phyloP scores from a whole-genome alignment of 35 echinoderm and acorn worm species.

The Ophiothrix spiculata region DNA sequence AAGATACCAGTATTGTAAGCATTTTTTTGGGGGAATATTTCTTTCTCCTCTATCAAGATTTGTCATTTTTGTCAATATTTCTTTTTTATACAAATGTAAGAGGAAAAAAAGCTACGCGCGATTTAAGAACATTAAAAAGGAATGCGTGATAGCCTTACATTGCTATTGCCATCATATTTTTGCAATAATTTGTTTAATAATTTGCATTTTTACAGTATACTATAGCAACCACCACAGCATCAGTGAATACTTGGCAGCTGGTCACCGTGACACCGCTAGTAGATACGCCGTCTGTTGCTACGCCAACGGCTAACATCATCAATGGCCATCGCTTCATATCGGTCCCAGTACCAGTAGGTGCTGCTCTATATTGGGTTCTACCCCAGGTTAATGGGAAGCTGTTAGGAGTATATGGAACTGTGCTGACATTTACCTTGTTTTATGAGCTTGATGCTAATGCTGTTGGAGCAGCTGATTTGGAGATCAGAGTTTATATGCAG shows the following conservation, averaged over 20 bases:
- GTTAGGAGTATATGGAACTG: slow-evolving; percentile 41
- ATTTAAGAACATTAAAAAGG: too few relatives aligned
- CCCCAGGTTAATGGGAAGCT: slow-evolving; percentile 55
- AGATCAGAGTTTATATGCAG: slow-evolving; percentile 38
- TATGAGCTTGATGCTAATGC: slow-evolving; percentile 16
- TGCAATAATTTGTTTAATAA: too few relatives aligned
- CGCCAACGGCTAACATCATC: not conserved
- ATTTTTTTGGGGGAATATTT: too few relatives aligned
- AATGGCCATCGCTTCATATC: slow-evolving; percentile 15
- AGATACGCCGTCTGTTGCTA: not conserved
- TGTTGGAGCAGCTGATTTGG: not conserved
- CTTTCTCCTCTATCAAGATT: too few relatives aligned
- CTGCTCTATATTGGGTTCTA: slow-evolving; percentile 23
- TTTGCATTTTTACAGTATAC: slow-evolving; percentile 48
- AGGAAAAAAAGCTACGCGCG: too few relatives aligned
- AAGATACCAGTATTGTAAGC: too few relatives aligned
- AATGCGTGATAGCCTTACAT: too few relatives aligned
- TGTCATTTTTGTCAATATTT: too few relatives aligned
- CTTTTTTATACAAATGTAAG: too few relatives aligned
- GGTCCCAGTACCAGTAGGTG: slow-evolving; percentile 8
- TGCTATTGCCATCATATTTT: too few relatives aligned
- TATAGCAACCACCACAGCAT: slow-evolving; percentile 28
- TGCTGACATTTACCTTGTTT: slow-evolving; percentile 32
- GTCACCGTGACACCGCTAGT: not conserved
- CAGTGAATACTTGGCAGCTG: slow-evolving; percentile 17